A percentile compares a stretch with the other conserved stretches of the same genome.
Evolutionary conservation across 2,888 invertebrate genomes (phyloP).

Genomic region (Baronia brevicornis): DNA sequence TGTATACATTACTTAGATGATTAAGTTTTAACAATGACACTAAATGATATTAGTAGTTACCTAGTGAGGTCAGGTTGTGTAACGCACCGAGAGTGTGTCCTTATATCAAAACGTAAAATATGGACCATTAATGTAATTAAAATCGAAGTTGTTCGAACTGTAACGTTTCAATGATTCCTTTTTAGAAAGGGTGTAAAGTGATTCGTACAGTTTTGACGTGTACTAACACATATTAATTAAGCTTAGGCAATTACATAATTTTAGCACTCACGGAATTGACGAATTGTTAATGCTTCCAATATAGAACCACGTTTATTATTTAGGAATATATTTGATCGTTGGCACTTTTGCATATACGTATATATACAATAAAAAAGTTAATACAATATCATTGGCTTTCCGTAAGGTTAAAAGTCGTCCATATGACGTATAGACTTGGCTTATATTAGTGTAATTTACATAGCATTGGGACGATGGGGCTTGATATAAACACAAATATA

Average conservation of each 20-base stretch:
- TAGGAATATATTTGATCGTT: constrained; percentile 15
- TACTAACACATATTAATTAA: constrained; percentile 48
- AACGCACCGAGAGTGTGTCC: constrained; percentile 48
- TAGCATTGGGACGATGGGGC: constrained; percentile 1
- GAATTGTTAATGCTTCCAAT: constrained; percentile 66
- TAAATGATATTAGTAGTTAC: too few relatives aligned
- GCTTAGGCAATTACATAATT: constrained; percentile 48
- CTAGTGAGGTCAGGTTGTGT: constrained; percentile 51
- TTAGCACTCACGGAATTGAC: constrained; percentile 72
- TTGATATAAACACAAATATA: constrained; percentile 4
- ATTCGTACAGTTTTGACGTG: constrained; percentile 44
- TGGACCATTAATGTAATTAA: constrained; percentile 58
- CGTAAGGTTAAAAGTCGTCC: constrained; percentile 4
- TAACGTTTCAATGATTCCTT: constrained; percentile 22
- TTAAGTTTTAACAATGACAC: too few relatives aligned
- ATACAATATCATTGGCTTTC: constrained; percentile 11
- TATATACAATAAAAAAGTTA: constrained; percentile 9
- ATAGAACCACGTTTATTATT: constrained; percentile 27
- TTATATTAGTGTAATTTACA: constrained; percentile 5
- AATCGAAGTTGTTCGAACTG: constrained; percentile 36
- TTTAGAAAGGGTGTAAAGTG: constrained; percentile 14
- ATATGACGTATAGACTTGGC: constrained; percentile 5
- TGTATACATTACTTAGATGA: too few relatives aligned
- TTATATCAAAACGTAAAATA: constrained; percentile 70
- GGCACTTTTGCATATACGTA: constrained; percentile 15